phyloP scores from a whole-genome alignment of 2,113 vertebrate species.

The Phylloscopus trochilus region DNA sequence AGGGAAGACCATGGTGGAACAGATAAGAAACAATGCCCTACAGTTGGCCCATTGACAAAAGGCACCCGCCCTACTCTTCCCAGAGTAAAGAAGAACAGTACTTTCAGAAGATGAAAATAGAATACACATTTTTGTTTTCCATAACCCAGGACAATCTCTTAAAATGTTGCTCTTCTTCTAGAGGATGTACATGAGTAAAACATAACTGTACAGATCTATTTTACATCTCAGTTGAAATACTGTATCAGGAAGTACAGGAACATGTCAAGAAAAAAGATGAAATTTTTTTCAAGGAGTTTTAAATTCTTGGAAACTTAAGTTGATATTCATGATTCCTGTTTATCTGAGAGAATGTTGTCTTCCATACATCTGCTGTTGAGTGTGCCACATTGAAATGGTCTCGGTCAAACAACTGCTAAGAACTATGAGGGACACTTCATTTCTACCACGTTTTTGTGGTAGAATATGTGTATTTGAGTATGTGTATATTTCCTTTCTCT shows the following conservation, averaged over 20 bases:
- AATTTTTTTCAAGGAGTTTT: not conserved
- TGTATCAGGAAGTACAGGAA: not conserved
- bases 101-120: too few relatives aligned
- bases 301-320: not conserved
- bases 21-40: too few relatives aligned
- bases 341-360: not conserved
- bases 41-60: too few relatives aligned
- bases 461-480: not conserved
- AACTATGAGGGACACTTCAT: not conserved
- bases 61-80: too few relatives aligned
- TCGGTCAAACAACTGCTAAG: not conserved
- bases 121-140: too few relatives aligned
- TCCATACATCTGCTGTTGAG: not conserved
- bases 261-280: not conserved
- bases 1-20: too few relatives aligned
- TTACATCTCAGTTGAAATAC: not conserved
- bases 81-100: too few relatives aligned
- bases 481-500: conserved; percentile 19
- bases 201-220: not conserved
- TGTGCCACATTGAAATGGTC: not conserved
- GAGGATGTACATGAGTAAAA: not conserved
- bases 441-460: not conserved
- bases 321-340: not conserved
- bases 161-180: not conserved
- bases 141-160: too few relatives aligned